phyloP scores from a whole-genome alignment of 64 coral and sea anemone species.

The Stichodactyla mertensii region DNA sequence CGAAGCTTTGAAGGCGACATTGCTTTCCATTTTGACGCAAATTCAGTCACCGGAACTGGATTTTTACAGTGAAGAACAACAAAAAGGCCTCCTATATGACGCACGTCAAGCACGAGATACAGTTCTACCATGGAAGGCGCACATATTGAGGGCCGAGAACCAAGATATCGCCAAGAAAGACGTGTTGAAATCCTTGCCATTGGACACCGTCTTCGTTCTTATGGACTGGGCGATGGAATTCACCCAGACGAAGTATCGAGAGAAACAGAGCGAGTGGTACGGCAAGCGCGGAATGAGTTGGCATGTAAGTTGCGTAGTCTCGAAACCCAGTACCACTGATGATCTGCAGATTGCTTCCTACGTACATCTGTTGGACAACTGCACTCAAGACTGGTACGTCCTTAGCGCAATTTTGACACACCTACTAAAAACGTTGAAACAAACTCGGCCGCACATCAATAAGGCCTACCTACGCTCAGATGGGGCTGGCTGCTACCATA shows the following conservation, averaged over 20 bases:
- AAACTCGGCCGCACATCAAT: conserved; percentile 16
- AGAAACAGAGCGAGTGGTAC: conserved; percentile 33
- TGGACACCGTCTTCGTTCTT: too few species aligned
- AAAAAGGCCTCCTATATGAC: conserved; percentile 7
- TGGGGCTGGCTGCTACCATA: conserved; percentile 36
- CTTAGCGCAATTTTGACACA: too few species aligned
- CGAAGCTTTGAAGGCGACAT: neutral
- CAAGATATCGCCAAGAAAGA: conserved; percentile 34
- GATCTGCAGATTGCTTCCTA: too few species aligned
- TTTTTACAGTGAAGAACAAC: conserved; percentile 1
- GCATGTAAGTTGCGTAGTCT: conserved; percentile 29
- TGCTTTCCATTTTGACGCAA: neutral
- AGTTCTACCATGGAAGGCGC: conserved; percentile 34
- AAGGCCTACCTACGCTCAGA: conserved; percentile 40
- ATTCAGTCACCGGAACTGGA: neutral
- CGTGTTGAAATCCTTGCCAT: conserved; percentile 15
- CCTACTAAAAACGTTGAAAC: too few species aligned
- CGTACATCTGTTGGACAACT: too few species aligned
- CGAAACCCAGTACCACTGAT: neutral
- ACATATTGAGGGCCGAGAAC: conserved; percentile 36
- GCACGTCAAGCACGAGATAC: neutral
- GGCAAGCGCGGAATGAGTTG: conserved; percentile 48
- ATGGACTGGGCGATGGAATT: conserved; percentile 49
- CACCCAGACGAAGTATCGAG: conserved; percentile 25
- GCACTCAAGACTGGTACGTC: too few species aligned